Evolutionary conservation across 2,888 invertebrate genomes (phyloP), one percentile per base, ranked within the genome.

Genomic region (Rhagium mordax): DNA sequence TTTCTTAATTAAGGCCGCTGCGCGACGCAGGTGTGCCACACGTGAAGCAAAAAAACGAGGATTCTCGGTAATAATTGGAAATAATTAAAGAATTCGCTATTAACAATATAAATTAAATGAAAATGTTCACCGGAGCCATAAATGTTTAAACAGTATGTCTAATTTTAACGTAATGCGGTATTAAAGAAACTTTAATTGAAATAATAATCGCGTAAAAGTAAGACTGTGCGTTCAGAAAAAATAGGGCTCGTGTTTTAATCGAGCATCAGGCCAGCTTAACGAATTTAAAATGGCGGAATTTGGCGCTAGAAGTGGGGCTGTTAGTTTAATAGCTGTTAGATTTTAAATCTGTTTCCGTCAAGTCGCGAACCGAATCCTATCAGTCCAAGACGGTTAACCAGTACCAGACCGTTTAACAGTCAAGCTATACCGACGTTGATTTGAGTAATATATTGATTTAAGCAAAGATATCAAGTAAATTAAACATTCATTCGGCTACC

Each of bases 11-110:
- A 66, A 60, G 62, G 51, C 57, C 55, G 69, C 65, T 48, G 18
- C 64, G 49, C 60, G 69, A 71, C 49, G 71, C 74, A 76, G 76
- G 76, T 76, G 76, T 74, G 64, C 76, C 74, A 70, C 74, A 74
- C 74, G 73, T 60, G 70, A 62, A 64, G 73, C 16, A 71, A 66
- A 62, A 66, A 70, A 70, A 51, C 33, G 49, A 16, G 57, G 60
- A 62, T 75, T 75, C 72, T 66, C 51, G 49, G 75, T 72, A 78
- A 74, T 74, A 75, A 78, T 75, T 78, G 70, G 75, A 72, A 75
- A 76, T 78, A 78, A 78, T 78, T 77, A 73, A 75, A 64, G 75
- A 75, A 71, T 75, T 65, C 15, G 51, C 65, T 27, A 53, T 71
- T 65, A 71, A 59, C 71, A 64, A 64, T 70, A 70, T 70, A 70